Conservation (phyloP, 1,140 invertebrate species). For the Zaprionus gabonicus region DNA sequence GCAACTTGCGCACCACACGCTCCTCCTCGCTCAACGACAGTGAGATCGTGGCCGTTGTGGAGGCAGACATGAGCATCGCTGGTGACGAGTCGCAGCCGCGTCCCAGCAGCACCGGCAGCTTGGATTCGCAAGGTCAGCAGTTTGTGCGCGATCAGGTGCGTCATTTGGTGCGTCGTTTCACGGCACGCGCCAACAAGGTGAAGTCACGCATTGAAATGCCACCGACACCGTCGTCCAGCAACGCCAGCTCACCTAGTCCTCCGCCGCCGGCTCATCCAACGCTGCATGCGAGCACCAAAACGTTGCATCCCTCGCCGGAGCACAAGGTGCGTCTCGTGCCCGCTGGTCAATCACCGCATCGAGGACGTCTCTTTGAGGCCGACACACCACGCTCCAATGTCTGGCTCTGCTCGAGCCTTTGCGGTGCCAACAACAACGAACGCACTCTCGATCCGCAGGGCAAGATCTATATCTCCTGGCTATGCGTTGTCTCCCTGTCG, state of each 20-base stretch:
- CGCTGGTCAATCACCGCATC: constrained; percentile 66
- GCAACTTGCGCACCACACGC: constrained; percentile 59
- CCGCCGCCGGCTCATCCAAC: constrained; percentile 35
- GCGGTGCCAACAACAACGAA: constrained; percentile 78
- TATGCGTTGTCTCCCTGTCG: constrained; percentile 90
- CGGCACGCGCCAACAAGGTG: constrained; percentile 86
- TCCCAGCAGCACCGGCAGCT: constrained; percentile 63
- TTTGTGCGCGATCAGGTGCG: constrained; percentile 85
- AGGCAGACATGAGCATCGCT: constrained; percentile 18
- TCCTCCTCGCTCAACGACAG: constrained; percentile 70
- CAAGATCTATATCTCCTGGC: constrained; percentile 91
- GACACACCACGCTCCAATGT: constrained; percentile 77
- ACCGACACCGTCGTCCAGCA: constrained; percentile 87
- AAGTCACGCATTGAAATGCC: constrained; percentile 87
- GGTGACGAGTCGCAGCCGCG: constrained; percentile 31
- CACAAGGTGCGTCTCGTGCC: constrained; percentile 67
- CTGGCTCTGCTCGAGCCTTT: constrained; percentile 79
- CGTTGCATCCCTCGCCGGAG: constrained; percentile 63
- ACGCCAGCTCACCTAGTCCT: constrained; percentile 81
- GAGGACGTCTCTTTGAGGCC: constrained; percentile 72
- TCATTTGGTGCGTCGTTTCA: constrained; percentile 87
- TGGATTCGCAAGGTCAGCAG: constrained; percentile 77
- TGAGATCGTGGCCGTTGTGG: constrained; percentile 68
- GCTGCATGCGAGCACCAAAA: constrained; percentile 57
- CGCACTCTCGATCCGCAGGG: constrained; percentile 85